Evolutionary conservation across 1,140 invertebrate genomes (phyloP).

Genomic region (Drosophila lini): DNA sequence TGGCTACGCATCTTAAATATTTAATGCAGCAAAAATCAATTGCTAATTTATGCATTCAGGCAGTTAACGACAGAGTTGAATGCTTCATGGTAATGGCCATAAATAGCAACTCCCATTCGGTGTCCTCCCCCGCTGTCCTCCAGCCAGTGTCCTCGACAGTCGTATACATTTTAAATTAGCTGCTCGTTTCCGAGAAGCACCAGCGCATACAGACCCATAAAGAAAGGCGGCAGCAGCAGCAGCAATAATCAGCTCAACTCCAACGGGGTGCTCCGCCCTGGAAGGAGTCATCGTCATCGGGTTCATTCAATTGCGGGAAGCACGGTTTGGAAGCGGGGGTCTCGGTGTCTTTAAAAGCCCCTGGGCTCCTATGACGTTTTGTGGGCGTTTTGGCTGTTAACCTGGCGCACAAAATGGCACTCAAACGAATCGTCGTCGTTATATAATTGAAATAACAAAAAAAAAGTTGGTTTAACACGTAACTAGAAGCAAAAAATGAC

Average conservation of each 20-base stretch:
- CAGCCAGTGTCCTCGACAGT: slow-evolving; percentile 21
- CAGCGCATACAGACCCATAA: slow-evolving; percentile 12
- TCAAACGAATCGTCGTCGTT: background rate
- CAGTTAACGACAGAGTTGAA: slow-evolving; percentile 43
- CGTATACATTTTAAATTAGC: slow-evolving; percentile 71
- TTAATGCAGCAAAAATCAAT: slow-evolving; percentile 64
- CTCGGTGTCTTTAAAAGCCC: slow-evolving; percentile 30
- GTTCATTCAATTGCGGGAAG: slow-evolving; percentile 26
- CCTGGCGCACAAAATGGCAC: slow-evolving; percentile 23
- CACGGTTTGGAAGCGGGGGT: background rate
- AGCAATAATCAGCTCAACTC: slow-evolving; percentile 58
- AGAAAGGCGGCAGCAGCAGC: slow-evolving; percentile 7
- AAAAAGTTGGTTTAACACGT: background rate
- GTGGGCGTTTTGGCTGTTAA: slow-evolving; percentile 24
- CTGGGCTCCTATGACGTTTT: slow-evolving; percentile 19
- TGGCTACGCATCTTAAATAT: slow-evolving; percentile 46
- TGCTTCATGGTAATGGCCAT: slow-evolving; percentile 58
- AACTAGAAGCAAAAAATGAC: background rate
- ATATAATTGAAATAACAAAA: slow-evolving; percentile 1
- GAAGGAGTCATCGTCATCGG: slow-evolving; percentile 11
- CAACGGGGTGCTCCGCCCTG: slow-evolving; percentile 21
- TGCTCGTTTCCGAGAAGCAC: slow-evolving; percentile 47
- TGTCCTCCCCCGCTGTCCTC: slow-evolving; percentile 2
- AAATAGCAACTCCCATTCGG: slow-evolving; percentile 32
- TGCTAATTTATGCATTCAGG: slow-evolving; percentile 63